These are phyloP conservation scores for Chitala chitala DNA, from an alignment of 2,113 vertebrate species.

Conservation along the genomic window DNA sequence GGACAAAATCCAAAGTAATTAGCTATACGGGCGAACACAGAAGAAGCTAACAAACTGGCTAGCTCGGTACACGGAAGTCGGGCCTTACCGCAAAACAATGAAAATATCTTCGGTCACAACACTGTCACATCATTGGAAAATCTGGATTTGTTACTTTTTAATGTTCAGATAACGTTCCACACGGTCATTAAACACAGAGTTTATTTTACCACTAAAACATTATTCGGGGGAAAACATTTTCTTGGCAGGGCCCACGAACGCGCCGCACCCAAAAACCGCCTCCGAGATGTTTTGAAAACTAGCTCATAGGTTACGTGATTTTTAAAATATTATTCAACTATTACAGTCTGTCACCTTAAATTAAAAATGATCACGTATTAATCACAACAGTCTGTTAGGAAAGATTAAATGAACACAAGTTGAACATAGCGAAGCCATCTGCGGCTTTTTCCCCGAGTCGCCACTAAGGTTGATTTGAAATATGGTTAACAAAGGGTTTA, in stretches of 20 bases:
- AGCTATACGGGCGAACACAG: no score
- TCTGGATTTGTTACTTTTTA: not conserved
- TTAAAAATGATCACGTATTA: not conserved
- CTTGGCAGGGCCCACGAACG: slow-evolving; percentile 1
- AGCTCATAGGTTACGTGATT: not conserved
- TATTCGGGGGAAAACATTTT: not conserved
- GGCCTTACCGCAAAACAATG: slow-evolving; percentile 20
- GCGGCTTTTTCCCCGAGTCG: not conserved
- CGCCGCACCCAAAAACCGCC: slow-evolving; percentile 16
- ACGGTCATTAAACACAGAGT: not conserved
- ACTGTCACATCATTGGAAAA: not conserved
- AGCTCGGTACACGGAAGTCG: slow-evolving; percentile 16
- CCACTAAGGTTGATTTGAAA: not conserved
- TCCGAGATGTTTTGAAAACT: not conserved
- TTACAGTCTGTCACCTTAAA: not conserved
- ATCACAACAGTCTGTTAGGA: not conserved
- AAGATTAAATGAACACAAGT: not conserved
- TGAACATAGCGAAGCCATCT: not conserved
- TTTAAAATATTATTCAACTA: not conserved
- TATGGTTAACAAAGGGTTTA: not conserved
- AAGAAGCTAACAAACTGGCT: not conserved
- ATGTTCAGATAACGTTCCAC: not conserved
- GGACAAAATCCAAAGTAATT: no score
- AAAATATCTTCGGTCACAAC: no score
- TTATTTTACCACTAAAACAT: not conserved